Evolutionary conservation across 2,797 vertebrate genomes (phyloP).

Genomic region (Rhincodon typus): DNA sequence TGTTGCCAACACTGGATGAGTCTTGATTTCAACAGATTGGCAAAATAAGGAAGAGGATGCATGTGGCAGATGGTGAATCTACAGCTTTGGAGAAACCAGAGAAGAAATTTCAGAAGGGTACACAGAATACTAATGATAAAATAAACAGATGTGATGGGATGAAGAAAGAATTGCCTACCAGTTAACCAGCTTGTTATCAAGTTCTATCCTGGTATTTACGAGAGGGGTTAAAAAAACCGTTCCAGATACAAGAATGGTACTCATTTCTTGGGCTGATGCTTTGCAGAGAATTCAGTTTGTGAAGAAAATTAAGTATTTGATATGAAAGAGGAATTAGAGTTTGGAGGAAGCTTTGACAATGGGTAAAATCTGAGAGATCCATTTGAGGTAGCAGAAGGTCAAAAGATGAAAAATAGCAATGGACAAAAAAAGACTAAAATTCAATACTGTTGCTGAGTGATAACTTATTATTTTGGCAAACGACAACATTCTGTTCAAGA

Average conservation of each 20-base stretch:
- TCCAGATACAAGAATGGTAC: background rate
- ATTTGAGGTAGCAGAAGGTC: background rate
- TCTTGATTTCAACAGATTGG: constrained; percentile 30
- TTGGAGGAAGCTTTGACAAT: background rate
- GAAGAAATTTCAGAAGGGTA: background rate
- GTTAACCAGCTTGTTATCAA: background rate
- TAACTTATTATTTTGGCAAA: background rate
- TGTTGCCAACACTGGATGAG: constrained; percentile 29
- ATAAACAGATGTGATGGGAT: background rate
- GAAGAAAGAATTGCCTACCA: background rate
- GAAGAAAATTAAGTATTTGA: background rate
- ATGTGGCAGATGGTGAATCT: constrained; percentile 21
- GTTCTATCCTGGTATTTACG: background rate
- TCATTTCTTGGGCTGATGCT: background rate
- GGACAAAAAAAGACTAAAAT: background rate
- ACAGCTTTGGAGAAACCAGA: background rate
- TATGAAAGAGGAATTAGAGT: background rate
- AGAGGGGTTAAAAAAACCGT: background rate
- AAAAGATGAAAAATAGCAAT: background rate
- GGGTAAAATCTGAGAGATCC: background rate
- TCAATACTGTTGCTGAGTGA: background rate
- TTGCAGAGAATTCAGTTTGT: background rate
- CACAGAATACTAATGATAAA: constrained; percentile 14
- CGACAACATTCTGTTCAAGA: background rate
- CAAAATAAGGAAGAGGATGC: constrained; percentile 11